These are phyloP conservation scores for Biston stratarius DNA, from an alignment of 2,888 invertebrate genomes.

Conservation along the genomic window DNA sequence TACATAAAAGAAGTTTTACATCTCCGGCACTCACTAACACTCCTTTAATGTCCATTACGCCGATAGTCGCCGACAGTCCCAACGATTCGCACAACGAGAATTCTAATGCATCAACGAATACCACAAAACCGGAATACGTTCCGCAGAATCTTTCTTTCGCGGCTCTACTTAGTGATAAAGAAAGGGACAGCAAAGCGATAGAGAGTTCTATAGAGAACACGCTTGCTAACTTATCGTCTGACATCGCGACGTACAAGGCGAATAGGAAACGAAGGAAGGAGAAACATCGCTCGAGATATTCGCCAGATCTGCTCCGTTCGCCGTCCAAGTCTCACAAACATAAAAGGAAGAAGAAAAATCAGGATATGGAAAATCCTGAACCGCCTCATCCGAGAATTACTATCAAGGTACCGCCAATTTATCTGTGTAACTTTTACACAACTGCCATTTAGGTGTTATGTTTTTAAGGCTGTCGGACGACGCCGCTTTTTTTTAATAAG, in stretches of 20 bases:
- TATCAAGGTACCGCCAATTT: constrained; percentile 87
- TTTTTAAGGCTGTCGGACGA: too few species aligned
- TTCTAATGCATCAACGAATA: constrained; percentile 75
- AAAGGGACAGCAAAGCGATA: constrained; percentile 77
- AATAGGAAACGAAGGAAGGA: constrained; percentile 91
- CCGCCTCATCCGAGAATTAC: constrained; percentile 91
- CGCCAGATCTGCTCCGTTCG: constrained; percentile 88
- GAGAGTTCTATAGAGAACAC: constrained; percentile 81
- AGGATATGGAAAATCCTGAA: constrained; percentile 87
- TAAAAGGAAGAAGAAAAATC: constrained; percentile 92
- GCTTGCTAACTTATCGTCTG: constrained; percentile 78
- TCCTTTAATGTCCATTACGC: constrained; percentile 83
- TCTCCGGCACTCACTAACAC: constrained; percentile 82
- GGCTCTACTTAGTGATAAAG: constrained; percentile 78
- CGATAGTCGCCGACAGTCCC: constrained; percentile 82
- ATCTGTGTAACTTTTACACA: too few species aligned
- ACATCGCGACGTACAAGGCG: constrained; percentile 85
- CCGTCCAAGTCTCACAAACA: constrained; percentile 92
- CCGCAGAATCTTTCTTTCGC: constrained; percentile 81
- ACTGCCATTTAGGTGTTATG: too few species aligned
- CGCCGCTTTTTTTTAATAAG: too few species aligned
- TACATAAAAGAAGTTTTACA: constrained; percentile 80
- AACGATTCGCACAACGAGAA: constrained; percentile 83
- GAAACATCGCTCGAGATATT: constrained; percentile 91
- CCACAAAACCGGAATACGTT: constrained; percentile 64